Percentiles rank a stretch among this genome's conserved stretches.
Conservation (phyloP, 2,888 invertebrate genomes). For the Tiliacea aurago region DNA sequence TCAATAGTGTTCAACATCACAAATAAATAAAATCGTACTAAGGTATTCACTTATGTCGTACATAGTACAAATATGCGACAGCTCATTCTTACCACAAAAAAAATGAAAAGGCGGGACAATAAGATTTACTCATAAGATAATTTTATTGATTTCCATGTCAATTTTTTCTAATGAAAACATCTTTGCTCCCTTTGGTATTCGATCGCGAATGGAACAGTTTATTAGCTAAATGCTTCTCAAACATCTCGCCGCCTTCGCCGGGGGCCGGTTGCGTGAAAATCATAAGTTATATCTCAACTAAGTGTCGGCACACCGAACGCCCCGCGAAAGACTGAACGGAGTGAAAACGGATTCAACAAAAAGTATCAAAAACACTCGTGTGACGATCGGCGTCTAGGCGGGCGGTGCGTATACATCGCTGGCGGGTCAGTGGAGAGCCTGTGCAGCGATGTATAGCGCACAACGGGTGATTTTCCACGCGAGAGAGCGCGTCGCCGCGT, state of each 20-base stretch:
- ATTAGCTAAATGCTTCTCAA: conserved; percentile 81
- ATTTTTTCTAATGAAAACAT: conserved; percentile 78
- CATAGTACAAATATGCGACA: conserved; percentile 87
- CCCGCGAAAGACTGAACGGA: conserved; percentile 78
- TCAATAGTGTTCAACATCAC: conserved; percentile 90
- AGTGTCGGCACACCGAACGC: conserved; percentile 68
- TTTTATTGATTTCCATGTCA: conserved; percentile 84
- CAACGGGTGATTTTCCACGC: conserved; percentile 82
- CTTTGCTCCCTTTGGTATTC: conserved; percentile 83
- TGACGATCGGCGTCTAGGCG: conserved; percentile 73
- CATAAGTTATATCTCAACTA: conserved; percentile 47
- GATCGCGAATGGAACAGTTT: conserved; percentile 78
- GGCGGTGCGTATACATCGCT: conserved; percentile 75
- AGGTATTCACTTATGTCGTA: conserved; percentile 89
- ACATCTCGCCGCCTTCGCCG: conserved; percentile 67
- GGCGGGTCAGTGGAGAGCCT: conserved; percentile 61
- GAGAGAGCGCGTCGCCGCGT: conserved; percentile 82
- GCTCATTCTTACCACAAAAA: conserved; percentile 84
- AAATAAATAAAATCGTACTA: conserved; percentile 91
- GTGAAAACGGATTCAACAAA: conserved; percentile 79
- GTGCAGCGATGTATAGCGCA: conserved; percentile 80
- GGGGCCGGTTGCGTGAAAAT: conserved; percentile 63
- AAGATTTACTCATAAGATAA: conserved; percentile 83
- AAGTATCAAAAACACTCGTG: conserved; percentile 80
- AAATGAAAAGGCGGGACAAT: conserved; percentile 87